Conservation (phyloP, 2,888 invertebrate genomes). For the Buathra laborator region DNA sequence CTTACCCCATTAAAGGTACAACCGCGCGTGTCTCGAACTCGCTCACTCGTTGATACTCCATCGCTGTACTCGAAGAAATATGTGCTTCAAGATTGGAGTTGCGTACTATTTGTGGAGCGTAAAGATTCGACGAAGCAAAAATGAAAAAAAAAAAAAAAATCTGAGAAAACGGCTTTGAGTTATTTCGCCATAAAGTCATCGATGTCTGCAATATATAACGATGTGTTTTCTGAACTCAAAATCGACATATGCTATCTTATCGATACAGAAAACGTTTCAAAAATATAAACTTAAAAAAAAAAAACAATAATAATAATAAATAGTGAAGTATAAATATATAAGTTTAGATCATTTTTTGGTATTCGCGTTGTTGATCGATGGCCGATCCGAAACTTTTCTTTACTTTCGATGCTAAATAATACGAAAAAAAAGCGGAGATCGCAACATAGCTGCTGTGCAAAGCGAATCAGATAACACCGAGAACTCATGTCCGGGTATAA, state of each 20-base stretch:
- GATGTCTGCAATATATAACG: neutral
- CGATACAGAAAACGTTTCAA: neutral
- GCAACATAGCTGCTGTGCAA: neutral
- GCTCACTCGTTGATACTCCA: constrained; percentile 44
- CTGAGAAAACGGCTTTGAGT: neutral
- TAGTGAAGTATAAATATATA: too few relatives aligned
- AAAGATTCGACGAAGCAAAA: neutral
- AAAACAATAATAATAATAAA: too few relatives aligned
- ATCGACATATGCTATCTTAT: neutral
- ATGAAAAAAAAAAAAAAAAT: neutral
- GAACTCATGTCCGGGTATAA: constrained; percentile 10
- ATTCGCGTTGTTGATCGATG: neutral
- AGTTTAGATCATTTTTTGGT: too few relatives aligned
- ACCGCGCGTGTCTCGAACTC: constrained; percentile 54
- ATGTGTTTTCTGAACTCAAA: neutral
- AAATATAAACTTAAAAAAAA: too few relatives aligned
- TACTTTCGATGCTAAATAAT: neutral
- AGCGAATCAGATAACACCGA: constrained; percentile 10
- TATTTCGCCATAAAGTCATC: neutral
- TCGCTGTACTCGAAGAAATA: constrained; percentile 41
- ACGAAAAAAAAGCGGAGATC: neutral
- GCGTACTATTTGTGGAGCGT: neutral
- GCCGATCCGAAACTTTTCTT: neutral
- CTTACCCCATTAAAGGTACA: constrained; percentile 77
- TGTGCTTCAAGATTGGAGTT: constrained; percentile 1